Base-by-base conservation (phyloP, 2,113 vertebrate species). In the Platanista minor region DNA sequence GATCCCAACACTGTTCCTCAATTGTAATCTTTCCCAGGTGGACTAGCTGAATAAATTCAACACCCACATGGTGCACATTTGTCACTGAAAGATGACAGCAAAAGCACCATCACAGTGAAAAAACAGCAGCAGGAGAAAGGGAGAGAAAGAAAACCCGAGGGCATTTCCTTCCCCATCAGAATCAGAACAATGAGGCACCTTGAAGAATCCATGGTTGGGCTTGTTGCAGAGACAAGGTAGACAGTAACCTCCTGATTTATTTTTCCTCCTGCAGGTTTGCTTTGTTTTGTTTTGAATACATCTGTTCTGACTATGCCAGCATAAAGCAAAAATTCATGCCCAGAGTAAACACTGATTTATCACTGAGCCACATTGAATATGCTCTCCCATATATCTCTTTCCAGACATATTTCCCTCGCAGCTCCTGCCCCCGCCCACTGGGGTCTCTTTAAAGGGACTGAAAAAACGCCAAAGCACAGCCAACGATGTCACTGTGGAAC, bases 1-100 rank as follows among this genome's bases (percentile, higher is more conserved):
- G 43, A 39, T 78, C n/a, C 78, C 54, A 49, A 46, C 36, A 90
- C 21, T 84, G 90, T n/a, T 86, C 20, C 43, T 96, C 29, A 88
- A 90, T 82, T 80, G 74, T 98, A 91, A 96, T 85, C 91, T 29
- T 33, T 33, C 71, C 88, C 62, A 82, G 90, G 75, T 90, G 72
- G 86, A 90, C 82, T 43, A 61, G 72, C 31, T 87, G 57, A 97
- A 96, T 95, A 92, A 91, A 98, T 95, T 83, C 71, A 97, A 17
- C 6, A 67, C 94, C 75, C 61, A 67, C 6, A 10, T 62, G 69
- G 83, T 25, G 31, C 41, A 64, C 29, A 72, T 52, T 89, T 96
- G 64, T 93, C 93, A 90, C 39, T 14, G 0, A 20, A n/a, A 96
- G 71, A 86, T 91, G 39, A 97, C 72, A 94, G 72, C 4, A 2